Conservation (phyloP, 2,888 invertebrate species). For the Patella caerulea region DNA sequence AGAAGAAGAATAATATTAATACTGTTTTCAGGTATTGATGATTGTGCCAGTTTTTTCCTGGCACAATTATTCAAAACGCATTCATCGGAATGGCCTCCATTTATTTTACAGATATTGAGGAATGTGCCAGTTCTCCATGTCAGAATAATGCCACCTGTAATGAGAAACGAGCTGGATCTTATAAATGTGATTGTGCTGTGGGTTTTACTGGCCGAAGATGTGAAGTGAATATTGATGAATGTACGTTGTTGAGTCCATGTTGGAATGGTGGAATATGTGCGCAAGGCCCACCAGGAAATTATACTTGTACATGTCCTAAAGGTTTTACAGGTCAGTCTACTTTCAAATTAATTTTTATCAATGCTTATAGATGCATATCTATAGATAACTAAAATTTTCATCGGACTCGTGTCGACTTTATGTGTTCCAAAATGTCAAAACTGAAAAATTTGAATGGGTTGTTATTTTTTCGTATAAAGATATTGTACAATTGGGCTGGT, state of each 20-base stretch:
- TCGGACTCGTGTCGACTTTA: no score
- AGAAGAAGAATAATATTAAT: neutral
- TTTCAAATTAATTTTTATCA: no score
- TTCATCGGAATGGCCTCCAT: neutral
- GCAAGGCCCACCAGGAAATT: constrained; percentile 33
- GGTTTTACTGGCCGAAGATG: constrained; percentile 15
- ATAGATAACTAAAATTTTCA: no score
- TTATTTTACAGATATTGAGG: constrained; percentile 80
- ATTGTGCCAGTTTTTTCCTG: neutral
- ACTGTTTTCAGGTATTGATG: neutral
- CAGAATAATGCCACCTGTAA: constrained; percentile 88
- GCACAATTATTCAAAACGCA: neutral
- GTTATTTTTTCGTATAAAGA: no score
- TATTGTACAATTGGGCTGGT: no score
- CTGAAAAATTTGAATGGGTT: no score
- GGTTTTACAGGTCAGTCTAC: constrained; percentile 32
- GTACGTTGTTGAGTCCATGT: constrained; percentile 35
- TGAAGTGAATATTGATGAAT: constrained; percentile 24
- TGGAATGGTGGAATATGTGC: constrained; percentile 34
- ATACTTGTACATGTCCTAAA: constrained; percentile 32
- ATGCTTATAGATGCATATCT: no score
- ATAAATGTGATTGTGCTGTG: constrained; percentile 14
- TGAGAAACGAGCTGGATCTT: constrained; percentile 20
- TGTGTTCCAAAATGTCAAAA: no score
- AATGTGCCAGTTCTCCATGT: constrained; percentile 89